Evolutionary conservation across 2,797 vertebrate genomes (phyloP).

Genomic region (Spondyliosoma cantharus): DNA sequence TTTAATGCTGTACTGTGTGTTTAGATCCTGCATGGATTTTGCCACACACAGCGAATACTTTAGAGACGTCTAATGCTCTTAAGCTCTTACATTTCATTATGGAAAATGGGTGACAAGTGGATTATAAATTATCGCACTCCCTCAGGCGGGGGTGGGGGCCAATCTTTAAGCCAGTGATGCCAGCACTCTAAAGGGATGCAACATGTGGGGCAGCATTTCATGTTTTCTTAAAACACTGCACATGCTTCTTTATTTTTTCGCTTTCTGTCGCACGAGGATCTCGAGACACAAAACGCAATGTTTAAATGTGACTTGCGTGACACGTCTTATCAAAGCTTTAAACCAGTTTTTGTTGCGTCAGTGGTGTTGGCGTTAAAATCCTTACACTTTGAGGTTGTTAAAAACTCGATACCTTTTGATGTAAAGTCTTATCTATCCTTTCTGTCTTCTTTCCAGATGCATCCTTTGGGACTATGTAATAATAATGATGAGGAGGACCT

Average conservation of each 20-base stretch:
- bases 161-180: constrained; percentile 27
- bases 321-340: neutral
- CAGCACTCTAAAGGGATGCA: neutral
- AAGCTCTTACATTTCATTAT: constrained; percentile 53
- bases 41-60: constrained; percentile 46
- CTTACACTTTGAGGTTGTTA: neutral
- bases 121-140: constrained; percentile 53
- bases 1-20: constrained; percentile 13
- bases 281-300: neutral
- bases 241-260: neutral
- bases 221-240: constrained; percentile 14
- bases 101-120: constrained; percentile 57
- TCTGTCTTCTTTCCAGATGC: constrained; percentile 88
- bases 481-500: constrained; percentile 98
- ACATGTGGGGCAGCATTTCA: constrained; percentile 39
- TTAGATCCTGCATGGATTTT: constrained; percentile 29
- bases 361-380: neutral
- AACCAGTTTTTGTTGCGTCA: neutral
- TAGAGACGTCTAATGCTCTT: constrained; percentile 52
- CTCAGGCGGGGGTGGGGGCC: neutral
- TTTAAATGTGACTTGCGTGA: neutral
- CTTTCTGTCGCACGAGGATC: neutral
- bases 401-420: neutral
- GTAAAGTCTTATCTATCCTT: constrained; percentile 8
- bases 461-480: constrained; percentile 96